Percentiles rank a stretch among this genome's conserved stretches.
These are phyloP conservation scores for Fulica atra DNA, from an alignment of 2,113 vertebrate species.

Conservation along the genomic window DNA sequence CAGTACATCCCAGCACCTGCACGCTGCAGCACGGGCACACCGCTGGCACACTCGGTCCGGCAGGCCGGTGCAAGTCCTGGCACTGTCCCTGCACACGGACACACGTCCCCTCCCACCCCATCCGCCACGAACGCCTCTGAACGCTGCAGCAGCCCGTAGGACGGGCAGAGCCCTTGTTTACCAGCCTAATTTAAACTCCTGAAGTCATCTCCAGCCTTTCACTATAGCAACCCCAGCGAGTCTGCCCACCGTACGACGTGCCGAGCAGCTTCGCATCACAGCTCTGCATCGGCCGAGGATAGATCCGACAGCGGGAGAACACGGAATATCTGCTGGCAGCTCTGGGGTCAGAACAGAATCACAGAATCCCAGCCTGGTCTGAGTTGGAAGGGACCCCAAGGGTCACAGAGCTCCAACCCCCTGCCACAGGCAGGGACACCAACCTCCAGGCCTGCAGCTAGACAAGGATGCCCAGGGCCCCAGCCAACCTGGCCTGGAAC, in stretches of 20 bases:
- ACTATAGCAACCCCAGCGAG: background rate
- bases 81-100: rapidly evolving
- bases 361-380: too few relatives aligned
- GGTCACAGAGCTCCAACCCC: too few relatives aligned
- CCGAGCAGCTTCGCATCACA: background rate
- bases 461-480: too few relatives aligned
- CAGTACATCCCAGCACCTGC: background rate
- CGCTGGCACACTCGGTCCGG: background rate
- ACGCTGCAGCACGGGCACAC: background rate
- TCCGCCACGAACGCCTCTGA: background rate
- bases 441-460: too few relatives aligned
- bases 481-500: too few relatives aligned
- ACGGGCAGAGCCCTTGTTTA: background rate
- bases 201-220: background rate
- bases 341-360: rapidly evolving
- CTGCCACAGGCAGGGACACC: too few relatives aligned
- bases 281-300: background rate
- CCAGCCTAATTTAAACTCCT: background rate
- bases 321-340: background rate
- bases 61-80: background rate
- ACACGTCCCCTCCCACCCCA: background rate
- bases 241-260: background rate
- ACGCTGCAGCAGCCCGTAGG: background rate
- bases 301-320: background rate
- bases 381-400: too few relatives aligned